Base-by-base conservation (phyloP, 1,140 invertebrate species). In the Drosophila orena region DNA sequence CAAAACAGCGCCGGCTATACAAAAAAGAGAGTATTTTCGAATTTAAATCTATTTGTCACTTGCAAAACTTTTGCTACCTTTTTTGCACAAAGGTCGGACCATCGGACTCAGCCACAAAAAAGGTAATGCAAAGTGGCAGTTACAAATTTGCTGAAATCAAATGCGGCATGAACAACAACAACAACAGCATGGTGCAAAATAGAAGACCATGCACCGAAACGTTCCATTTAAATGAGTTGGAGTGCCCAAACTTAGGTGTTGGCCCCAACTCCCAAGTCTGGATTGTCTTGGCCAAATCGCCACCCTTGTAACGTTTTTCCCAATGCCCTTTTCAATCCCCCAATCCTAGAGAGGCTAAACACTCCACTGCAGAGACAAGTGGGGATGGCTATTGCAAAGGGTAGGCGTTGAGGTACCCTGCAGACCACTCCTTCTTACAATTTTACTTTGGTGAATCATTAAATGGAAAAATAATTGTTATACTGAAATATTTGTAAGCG, bases 21-120 rank as follows among this genome's bases (percentile, higher is more conserved):
- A 89, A 88, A 89, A 52, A 56, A 71, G 89, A 88, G 84, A 52
- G 72, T 81, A 78, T 89, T 89, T 84, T 90, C 85, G 79, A 89
- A 90, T 89, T 89, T 89, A 89, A 89, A 89, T 89, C 84, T 89
- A 89, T 89, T 89, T 89, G 84, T 89, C 84, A 89, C 85, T 89
- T 89, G 84, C 72, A 50, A 88, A 89, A 88, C 71, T 88, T 88
- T 79, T 57, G 85, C 84, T 79, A 90, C 84, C 84, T 90, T 89
- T 84, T 61, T 52, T 57, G 44, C 27, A 61, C 58, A 76, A 71
- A 73, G 71, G 49, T 49, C 57, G 62, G 52, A 66, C 30, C n/a
- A 56, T 53, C 6, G 47, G 43, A 56, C 40, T 11, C 53, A 54
- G 4, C 43, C 38, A 53, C 35, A 61, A 73, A 81, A 68, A 78